Percentiles rank a stretch among this genome's conserved stretches.
These are phyloP conservation scores for Cherax quadricarinatus DNA, from an alignment of 1,140 invertebrate genomes.

Conservation along the genomic window DNA sequence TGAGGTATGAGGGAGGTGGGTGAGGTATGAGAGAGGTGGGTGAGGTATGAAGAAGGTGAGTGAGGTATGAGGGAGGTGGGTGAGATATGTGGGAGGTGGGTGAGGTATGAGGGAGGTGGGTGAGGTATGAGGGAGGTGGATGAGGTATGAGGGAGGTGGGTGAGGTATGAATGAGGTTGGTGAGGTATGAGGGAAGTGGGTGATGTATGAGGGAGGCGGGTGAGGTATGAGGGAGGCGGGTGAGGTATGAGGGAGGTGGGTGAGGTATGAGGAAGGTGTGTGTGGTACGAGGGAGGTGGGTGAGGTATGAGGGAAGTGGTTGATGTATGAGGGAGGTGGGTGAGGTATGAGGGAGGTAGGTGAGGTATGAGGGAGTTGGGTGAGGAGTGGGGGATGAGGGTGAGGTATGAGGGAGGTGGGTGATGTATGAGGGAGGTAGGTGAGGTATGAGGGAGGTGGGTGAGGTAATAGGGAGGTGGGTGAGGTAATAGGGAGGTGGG, in stretches of 20 bases:
- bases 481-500: neutral
- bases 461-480: no score
- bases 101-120: neutral
- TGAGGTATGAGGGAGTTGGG: neutral
- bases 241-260: neutral
- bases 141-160: neutral
- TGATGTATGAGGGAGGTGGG: neutral
- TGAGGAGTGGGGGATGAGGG: neutral
- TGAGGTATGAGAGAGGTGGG: neutral
- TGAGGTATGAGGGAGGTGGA: neutral
- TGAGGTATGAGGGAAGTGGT: neutral
- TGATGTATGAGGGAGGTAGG: neutral
- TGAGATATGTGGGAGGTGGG: neutral
- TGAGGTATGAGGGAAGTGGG: neutral
- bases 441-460: neutral
- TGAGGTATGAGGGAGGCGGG: neutral
- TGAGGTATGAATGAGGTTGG: neutral
- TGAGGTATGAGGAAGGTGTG: conserved; percentile 6
- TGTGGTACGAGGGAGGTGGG: neutral
- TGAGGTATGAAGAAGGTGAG: neutral
- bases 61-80: conserved; percentile 10
- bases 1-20: neutral
- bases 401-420: neutral
- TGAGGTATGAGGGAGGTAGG: no score
- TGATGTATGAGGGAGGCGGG: neutral